Evolutionary conservation across 2,888 invertebrate genomes (phyloP).

Genomic region (Diloba caeruleocephala): DNA sequence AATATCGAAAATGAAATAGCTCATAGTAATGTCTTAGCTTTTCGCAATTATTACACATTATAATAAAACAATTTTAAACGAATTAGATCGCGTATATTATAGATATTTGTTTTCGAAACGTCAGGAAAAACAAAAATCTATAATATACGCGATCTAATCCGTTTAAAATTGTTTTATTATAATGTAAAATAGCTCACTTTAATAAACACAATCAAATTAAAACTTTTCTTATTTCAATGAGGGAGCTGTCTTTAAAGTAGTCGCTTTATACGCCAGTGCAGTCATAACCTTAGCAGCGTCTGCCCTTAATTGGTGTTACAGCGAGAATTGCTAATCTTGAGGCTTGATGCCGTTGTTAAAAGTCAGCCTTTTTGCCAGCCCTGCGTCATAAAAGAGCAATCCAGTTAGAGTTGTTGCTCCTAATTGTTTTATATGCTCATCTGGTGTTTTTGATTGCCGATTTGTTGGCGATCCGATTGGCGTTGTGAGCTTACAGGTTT

Average conservation of each 20-base stretch:
- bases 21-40: too few relatives aligned
- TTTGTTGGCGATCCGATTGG: constrained; percentile 25
- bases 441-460: constrained; percentile 38
- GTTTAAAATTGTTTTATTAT: too few relatives aligned
- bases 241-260: constrained; percentile 26
- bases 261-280: constrained; percentile 38
- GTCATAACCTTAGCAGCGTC: constrained; percentile 49
- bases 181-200: background rate
- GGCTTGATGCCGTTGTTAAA: constrained; percentile 51
- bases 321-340: constrained; percentile 59
- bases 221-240: constrained; percentile 1
- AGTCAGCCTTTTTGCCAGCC: constrained; percentile 51
- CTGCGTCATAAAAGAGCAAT: constrained; percentile 53
- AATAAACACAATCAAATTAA: background rate
- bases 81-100: too few relatives aligned
- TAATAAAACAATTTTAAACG: too few relatives aligned
- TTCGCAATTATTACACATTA: too few relatives aligned
- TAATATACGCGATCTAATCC: too few relatives aligned
- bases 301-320: constrained; percentile 60
- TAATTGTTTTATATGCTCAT: constrained; percentile 57
- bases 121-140: too few relatives aligned
- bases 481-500: constrained; percentile 26
- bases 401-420: constrained; percentile 43
- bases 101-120: too few relatives aligned
- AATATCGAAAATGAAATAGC: too few relatives aligned